phyloP scores from a whole-genome alignment of 2,888 invertebrate species.

The Glomeris marginata region DNA sequence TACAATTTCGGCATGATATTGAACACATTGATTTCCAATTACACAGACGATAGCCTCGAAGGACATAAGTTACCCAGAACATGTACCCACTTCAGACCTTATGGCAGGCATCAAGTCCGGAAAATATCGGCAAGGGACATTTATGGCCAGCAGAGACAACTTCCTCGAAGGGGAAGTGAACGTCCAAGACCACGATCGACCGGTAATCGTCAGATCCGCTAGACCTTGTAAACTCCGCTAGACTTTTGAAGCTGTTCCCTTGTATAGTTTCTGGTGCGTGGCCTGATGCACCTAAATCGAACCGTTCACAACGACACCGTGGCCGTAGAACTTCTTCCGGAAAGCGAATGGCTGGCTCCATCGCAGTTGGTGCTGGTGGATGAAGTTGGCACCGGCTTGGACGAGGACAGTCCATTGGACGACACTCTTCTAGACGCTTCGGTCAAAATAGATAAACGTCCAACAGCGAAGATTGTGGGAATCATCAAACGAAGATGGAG shows the following conservation, averaged over 20 bases:
- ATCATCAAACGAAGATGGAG: conserved; percentile 93
- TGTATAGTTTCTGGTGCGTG: conserved; percentile 53
- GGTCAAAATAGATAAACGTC: conserved; percentile 24
- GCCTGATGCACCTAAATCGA: conserved; percentile 69
- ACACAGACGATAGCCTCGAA: background rate
- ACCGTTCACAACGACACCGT: conserved; percentile 91
- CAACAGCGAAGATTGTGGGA: conserved; percentile 75
- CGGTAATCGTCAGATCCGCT: conserved; percentile 37
- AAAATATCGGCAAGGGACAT: conserved; percentile 53
- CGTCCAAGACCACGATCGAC: conserved; percentile 61
- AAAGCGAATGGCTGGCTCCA: conserved; percentile 79
- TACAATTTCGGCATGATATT: too few relatives aligned
- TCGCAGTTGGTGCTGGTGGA: conserved; percentile 45
- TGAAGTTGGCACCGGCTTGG: conserved; percentile 23
- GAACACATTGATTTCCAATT: too few relatives aligned
- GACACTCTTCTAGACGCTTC: conserved; percentile 17
- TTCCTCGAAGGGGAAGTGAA: conserved; percentile 80
- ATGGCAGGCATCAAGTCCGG: conserved; percentile 65
- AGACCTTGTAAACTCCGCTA: background rate
- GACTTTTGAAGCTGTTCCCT: background rate
- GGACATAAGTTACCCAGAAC: conserved; percentile 50
- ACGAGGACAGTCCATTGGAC: conserved; percentile 20
- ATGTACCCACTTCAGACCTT: conserved; percentile 59
- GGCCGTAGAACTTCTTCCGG: conserved; percentile 72
- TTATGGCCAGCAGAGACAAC: conserved; percentile 70